Percentiles rank a stretch among this genome's conserved stretches.
These are phyloP conservation scores for Morphnarchus princeps DNA, from an alignment of 2,113 vertebrate species.

Conservation along the genomic window DNA sequence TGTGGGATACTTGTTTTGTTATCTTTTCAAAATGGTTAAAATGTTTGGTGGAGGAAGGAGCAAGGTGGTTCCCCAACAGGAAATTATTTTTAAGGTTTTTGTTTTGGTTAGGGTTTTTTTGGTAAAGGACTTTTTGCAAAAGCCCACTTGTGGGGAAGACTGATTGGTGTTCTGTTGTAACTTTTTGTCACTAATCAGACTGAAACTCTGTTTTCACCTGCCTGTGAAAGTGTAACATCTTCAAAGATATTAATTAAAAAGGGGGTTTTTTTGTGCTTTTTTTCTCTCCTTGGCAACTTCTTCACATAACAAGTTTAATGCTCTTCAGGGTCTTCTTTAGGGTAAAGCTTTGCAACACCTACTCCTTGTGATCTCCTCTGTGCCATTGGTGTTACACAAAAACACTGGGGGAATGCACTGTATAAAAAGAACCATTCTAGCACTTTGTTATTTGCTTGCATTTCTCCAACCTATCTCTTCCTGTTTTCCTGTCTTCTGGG, in stretches of 20 bases:
- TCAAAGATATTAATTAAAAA: background rate
- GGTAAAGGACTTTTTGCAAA: conserved; percentile 7
- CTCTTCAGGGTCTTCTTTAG: background rate
- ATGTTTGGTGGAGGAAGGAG: background rate
- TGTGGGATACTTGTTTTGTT: background rate
- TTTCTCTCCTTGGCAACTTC: background rate
- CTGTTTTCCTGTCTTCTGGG: background rate
- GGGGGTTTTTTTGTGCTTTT: rapidly evolving
- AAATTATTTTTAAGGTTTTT: background rate
- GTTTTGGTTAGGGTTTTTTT: background rate
- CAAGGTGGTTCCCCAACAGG: background rate
- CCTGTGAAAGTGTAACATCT: background rate
- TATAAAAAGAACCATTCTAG: background rate
- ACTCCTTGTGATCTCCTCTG: background rate
- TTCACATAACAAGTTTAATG: background rate
- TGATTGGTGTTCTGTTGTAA: background rate
- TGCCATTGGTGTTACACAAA: background rate
- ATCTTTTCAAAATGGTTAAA: background rate
- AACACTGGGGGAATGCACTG: background rate
- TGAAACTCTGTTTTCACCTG: conserved; percentile 17
- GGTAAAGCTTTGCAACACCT: background rate
- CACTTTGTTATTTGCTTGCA: rapidly evolving
- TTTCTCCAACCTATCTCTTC: background rate
- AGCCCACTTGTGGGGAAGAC: background rate
- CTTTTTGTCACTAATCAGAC: background rate